Base-by-base conservation (phyloP, 2,888 invertebrate species). In the Polydesmus complanatus region DNA sequence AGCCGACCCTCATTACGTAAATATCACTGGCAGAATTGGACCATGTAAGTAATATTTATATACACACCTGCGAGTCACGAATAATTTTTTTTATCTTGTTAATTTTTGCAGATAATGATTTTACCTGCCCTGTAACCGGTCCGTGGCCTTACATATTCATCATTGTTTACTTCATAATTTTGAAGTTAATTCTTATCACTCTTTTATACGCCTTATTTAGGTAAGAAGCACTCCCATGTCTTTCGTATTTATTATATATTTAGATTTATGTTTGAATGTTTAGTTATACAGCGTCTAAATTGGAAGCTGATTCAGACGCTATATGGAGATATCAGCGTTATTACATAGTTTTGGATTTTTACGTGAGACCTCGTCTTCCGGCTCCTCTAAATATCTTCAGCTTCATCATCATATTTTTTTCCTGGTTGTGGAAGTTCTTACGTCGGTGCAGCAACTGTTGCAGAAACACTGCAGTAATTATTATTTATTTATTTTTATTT, bases 281-380 rank as follows among this genome's bases (percentile, higher is more conserved):
- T n/a, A 66, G 67, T 57, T 62, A 65, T 1, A 68, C 67, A n/a
- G 67, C 67, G 1, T 61, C 65, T 8, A 64, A 62, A 47, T 53
- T 66, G 3, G 61, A 63, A 23, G 61, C 62, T 1, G 71, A 72
- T 56, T 70, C 72, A 3, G 71, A 73, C 50, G 68, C 68, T 37
- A 73, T 73, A 25, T 73, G 73, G 72, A 69, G 69, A 56, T 72
- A 67, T 62, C 73, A 73, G 61, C 66, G 73, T 58, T 73, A 73
- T 63, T 68, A 68, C 3, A 64, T 73, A 54, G 71, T 71, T 1
- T 68, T 69, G 18, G 70, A 72, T 59, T 73, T 73, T 65, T 68
- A 69, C 23, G 65, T 69, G 25, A 69, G 73, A 1, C 69, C 73
- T 3, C 65, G 70, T 14, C 63, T 74, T 0, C 73, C 73, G 1